These are phyloP conservation scores for Oeneis ivallda DNA, from an alignment of 2,888 invertebrate species.

Conservation along the genomic window DNA sequence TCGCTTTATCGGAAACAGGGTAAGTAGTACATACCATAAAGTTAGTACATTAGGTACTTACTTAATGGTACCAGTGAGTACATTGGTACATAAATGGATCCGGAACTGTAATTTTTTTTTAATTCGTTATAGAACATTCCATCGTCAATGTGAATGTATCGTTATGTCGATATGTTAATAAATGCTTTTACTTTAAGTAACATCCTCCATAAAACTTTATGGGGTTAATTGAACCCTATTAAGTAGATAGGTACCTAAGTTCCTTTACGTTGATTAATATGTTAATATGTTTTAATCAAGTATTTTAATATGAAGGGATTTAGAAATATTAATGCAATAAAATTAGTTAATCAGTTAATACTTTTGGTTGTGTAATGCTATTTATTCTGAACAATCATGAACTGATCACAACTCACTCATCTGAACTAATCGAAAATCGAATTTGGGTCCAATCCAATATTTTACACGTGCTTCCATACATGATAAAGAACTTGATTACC, in stretches of 20 bases:
- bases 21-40: too few species aligned
- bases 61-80: neutral
- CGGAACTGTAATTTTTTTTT: neutral
- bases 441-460: neutral
- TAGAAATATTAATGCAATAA: neutral
- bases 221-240: constrained; percentile 11
- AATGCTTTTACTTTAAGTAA: constrained; percentile 22
- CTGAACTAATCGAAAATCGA: neutral
- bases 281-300: constrained; percentile 2
- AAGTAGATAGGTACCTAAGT: neutral
- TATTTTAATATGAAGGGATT: constrained; percentile 1
- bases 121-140: constrained; percentile 2
- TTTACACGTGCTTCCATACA: neutral
- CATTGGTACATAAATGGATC: neutral
- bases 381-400: neutral
- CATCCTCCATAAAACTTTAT: constrained; percentile 18
- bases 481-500: neutral
- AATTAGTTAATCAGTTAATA: neutral
- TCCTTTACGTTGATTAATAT: constrained; percentile 9
- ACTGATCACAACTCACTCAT: too few species aligned
- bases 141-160: constrained; percentile 5
- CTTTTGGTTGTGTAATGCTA: neutral
- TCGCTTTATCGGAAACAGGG: too few species aligned
- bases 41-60: too few species aligned
- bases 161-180: constrained; percentile 14